Evolutionary conservation across 2,113 vertebrate genomes (phyloP).

Genomic region (Oenanthe melanoleuca): DNA sequence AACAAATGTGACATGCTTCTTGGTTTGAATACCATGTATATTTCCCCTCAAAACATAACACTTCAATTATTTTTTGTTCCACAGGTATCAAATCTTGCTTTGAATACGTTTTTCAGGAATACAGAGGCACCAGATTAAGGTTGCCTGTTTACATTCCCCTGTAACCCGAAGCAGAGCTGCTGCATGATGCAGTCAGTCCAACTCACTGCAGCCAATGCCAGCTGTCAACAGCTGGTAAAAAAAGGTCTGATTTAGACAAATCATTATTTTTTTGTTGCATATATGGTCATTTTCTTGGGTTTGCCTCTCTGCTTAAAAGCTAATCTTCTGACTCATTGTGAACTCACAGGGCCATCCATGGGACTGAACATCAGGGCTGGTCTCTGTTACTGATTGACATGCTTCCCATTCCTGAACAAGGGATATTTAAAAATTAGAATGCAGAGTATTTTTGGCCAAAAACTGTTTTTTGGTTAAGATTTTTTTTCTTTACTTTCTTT

Average conservation of each 20-base stretch:
- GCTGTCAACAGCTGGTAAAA: not conserved
- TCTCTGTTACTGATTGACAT: not conserved
- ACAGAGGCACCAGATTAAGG: not conserved
- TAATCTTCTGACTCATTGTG: not conserved
- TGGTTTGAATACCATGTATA: not conserved
- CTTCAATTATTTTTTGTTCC: not conserved
- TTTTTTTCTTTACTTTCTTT: not conserved
- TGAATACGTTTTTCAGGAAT: not conserved
- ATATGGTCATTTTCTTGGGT: not conserved
- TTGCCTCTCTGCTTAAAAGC: not conserved
- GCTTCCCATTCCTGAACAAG: not conserved
- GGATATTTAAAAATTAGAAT: not conserved
- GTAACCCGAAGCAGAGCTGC: not conserved
- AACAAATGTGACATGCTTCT: not conserved
- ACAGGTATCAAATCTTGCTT: not conserved
- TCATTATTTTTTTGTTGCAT: not conserved
- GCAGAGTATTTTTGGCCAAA: not conserved
- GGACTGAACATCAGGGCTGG: not conserved
- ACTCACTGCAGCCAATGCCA: not conserved
- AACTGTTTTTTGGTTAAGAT: not conserved
- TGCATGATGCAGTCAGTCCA: not conserved
- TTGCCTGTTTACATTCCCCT: not conserved
- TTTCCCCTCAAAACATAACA: not conserved
- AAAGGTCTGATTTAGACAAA: constrained; percentile 44
- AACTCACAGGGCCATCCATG: not conserved